Percentiles rank a stretch among this genome's conserved stretches.
Conservation (phyloP, 2,888 invertebrate species). For the Drosophila austrosaltans region DNA sequence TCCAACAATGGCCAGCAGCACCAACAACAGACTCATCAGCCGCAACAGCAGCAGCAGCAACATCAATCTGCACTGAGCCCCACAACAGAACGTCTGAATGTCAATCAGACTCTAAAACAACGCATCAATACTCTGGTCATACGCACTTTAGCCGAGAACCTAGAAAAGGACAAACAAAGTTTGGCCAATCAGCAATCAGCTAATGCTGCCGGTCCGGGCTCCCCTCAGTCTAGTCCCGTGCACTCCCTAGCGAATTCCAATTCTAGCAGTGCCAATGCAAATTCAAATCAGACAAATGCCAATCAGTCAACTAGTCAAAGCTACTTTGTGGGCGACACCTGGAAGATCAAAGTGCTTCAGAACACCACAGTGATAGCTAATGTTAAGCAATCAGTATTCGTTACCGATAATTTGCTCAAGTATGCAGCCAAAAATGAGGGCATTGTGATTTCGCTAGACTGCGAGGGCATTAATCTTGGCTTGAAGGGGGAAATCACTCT, state of each 20-base stretch:
- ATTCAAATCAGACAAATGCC: constrained; percentile 82
- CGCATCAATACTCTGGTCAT: constrained; percentile 94
- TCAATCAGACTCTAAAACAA: constrained; percentile 92
- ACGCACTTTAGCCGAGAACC: constrained; percentile 95
- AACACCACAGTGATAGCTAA: constrained; percentile 92
- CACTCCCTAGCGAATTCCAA: constrained; percentile 44
- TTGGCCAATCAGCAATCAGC: constrained; percentile 72
- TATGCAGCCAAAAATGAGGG: constrained; percentile 83
- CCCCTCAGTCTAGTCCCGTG: constrained; percentile 80
- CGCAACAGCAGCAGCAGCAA: constrained; percentile 27
- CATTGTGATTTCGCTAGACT: constrained; percentile 92
- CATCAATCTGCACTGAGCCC: constrained; percentile 37
- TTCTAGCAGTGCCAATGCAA: constrained; percentile 46
- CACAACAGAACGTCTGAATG: constrained; percentile 78
- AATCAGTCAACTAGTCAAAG: constrained; percentile 79
- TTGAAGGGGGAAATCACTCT: constrained; percentile 94
- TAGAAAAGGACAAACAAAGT: constrained; percentile 84
- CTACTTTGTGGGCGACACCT: constrained; percentile 87
- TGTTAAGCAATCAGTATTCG: constrained; percentile 90
- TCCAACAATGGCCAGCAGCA: constrained; percentile 36
- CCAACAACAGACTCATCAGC: constrained; percentile 35
- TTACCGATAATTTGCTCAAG: constrained; percentile 89
- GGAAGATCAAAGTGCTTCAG: constrained; percentile 92
- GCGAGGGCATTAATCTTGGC: constrained; percentile 96
- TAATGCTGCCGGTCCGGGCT: constrained; percentile 53